Evolutionary conservation across 2,113 vertebrate species (phyloP), one percentile per base, ranked within the genome.

Genomic region (Edolisoma coerulescens): DNA sequence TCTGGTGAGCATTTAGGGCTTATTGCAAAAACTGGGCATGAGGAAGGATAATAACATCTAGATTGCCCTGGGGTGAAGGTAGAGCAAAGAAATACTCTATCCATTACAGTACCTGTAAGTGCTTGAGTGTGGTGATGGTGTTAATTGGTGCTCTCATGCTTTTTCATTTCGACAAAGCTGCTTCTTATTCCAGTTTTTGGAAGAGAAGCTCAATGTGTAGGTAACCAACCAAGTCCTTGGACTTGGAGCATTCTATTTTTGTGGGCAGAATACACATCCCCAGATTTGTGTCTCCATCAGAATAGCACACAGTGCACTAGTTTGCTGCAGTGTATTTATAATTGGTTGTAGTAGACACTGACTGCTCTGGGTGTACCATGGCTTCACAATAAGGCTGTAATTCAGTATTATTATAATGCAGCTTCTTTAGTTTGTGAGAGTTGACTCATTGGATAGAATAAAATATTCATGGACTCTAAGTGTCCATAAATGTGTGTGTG

Each of bases 1-100:
- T 16, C 42, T 70, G 33, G 10, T 77, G 45, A 19, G 68, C 53
- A 16, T 56, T 69, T n/a, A 73, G 67, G 11, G 32, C 65, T 61
- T 17, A 1, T 21, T 61, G n/a, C 42, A 65, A 61, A 76, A 37
- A 70, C 35, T 1, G 2, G n/a, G 8, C 5, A 2, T 3, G 13
- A 84, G 52, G 35, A 49, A 70, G 21, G 28, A 30, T 52, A 49
- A 42, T 3, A 73, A 79, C 32, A 16, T 84, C 93, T 44, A 52
- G 70, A 61, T 83, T 69, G 41, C 23, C 18, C 45, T 37, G 45
- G 15, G 19, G 16, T 64, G 41, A 83, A 76, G 24, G 33, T 3
- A 33, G 8, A 65, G n/a, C n/a, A 76, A 61, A 76, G 17, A 61
- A 49, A 60, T 26, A 6, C 5, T 35, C 21, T 39, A 3, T 76